Base-by-base conservation (phyloP, 2,797 vertebrate genomes). In the Sitta carolinensis region DNA sequence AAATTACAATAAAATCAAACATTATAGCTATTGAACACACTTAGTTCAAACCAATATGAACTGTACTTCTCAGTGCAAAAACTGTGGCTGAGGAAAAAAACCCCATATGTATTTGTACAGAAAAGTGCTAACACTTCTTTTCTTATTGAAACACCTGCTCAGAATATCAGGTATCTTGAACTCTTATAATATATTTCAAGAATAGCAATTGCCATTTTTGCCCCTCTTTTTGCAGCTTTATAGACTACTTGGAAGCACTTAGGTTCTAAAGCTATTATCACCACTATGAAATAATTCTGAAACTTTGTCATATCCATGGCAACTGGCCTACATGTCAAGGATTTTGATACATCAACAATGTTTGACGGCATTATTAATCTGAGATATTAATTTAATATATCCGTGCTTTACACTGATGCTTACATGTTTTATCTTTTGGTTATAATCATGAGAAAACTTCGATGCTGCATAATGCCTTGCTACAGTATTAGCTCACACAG, bases 281-380 rank as follows among this genome's bases (percentile, higher is more conserved):
- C 75, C 91, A 69, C 83, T 75, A 79, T 0, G 0, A 79, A 95
- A 84, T 79, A 23, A 57, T 70, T 63, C 48, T 63, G 63, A 88
- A 91, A 82, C 48, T 94, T 96, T 75, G 73, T 32, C 36, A 78
- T 94, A 70, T 78, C 94, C 85, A 86, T 87, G 62, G 94, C 34
- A 96, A 95, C 95, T 47, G 57, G 69, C 42, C 76, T 82, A 52
- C 29, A 16, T 52, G 26, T 61, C 59, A 93, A 57, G 45, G 32
- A 16, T 92, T 94, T 73, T 70, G 74, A 76, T 91, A 79, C 77
- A 66, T 32, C 66, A 48, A 50, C 32, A 26, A 8, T 91, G 66
- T 61, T 67, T 78, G 55, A 73, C 50, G 52, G 34, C 58, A 40
- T 38, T 89, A 67, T 84, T 84, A 84, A 95, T 91, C 61, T 5